Base-by-base conservation (phyloP, 2,888 invertebrate genomes). In the Pyrrhosoma nymphula region DNA sequence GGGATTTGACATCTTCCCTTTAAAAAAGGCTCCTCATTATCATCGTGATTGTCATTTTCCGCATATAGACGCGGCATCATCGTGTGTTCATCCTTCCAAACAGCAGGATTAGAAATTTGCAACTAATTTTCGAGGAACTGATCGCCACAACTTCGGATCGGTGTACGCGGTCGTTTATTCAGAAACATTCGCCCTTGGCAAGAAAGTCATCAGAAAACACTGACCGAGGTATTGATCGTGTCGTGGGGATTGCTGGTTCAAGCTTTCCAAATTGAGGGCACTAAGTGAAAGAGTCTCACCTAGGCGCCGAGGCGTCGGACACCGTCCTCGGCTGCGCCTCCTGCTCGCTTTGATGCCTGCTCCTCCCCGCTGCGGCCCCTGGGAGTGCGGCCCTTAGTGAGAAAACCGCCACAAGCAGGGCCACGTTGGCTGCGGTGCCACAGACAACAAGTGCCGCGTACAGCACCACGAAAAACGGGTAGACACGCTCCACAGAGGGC, bases 401-500 rank as follows among this genome's bases (percentile, higher is more conserved):
- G 10, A 96, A 96, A 35, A 97, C 96, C 63, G 96, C 96, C 95
- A 97, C 97, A 75, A 98, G 97, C 96, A 98, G 97, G 69, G 97
- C 97, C 0, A 97, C 96, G 96, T 98, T 98, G 95, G 97, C 97
- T 4, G 97, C 96, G 0, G 97, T 97, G 18, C 98, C 98, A 35
- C 97, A 96, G 95, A 97, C 96, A 0, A 98, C 97, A 88, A 98
- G 97, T 0, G 97, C 95, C 0, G 97, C 97, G 96, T 98, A 98
- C 95, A 98, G 97, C 96, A 98, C 97, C 95, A 98, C 97, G 96
- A 98, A 98, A 16, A 98, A 97, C 95, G 97, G 97, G 96, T 98
- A 98, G 95, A 98, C 97, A 88, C 97, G 97, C 88, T 96, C 97
- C 91, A 98, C 97, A 95, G 98, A 97, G 1, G 97, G 97, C 95